Percentiles rank a stretch among this genome's conserved stretches.
Conservation (phyloP, 2,888 invertebrate genomes). For the Tipula vernalis region DNA sequence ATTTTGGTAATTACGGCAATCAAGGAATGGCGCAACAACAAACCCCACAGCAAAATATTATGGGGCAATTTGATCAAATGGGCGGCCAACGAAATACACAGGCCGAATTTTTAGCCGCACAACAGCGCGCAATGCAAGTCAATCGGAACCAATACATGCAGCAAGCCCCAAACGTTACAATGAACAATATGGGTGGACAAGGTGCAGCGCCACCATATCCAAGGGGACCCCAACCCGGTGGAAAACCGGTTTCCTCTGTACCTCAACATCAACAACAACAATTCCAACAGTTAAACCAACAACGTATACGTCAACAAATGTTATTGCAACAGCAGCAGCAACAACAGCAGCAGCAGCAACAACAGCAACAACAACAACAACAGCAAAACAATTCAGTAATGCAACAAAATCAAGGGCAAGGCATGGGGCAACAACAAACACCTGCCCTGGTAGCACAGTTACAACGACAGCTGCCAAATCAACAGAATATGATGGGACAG, state of each 20-base stretch:
- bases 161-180: conserved; percentile 74
- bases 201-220: conserved; percentile 72
- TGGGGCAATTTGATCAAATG: conserved; percentile 34
- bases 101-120: conserved; percentile 29
- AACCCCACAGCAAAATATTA: conserved; percentile 30
- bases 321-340: conserved; percentile 48
- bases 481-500: conserved; percentile 29
- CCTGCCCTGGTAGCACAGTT: conserved; percentile 53
- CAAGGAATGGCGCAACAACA: conserved; percentile 39
- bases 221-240: conserved; percentile 41
- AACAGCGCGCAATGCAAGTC: conserved; percentile 24
- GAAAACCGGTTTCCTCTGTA: conserved; percentile 23
- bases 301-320: conserved; percentile 58
- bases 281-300: conserved; percentile 44
- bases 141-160: conserved; percentile 34
- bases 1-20: conserved; percentile 46
- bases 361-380: conserved; percentile 15
- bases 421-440: conserved; percentile 41
- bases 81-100: conserved; percentile 28
- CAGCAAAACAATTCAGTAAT: conserved; percentile 23
- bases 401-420: conserved; percentile 29
- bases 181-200: conserved; percentile 44
- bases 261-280: conserved; percentile 29
- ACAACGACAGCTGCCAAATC: conserved; percentile 44
- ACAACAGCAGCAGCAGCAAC: conserved; percentile 22